A percentile compares a stretch with the other conserved stretches of the same genome.
These are phyloP conservation scores for Geodia barretti DNA, from an alignment of 37 sponge, comb jelly and placozoan species.

Conservation along the genomic window DNA sequence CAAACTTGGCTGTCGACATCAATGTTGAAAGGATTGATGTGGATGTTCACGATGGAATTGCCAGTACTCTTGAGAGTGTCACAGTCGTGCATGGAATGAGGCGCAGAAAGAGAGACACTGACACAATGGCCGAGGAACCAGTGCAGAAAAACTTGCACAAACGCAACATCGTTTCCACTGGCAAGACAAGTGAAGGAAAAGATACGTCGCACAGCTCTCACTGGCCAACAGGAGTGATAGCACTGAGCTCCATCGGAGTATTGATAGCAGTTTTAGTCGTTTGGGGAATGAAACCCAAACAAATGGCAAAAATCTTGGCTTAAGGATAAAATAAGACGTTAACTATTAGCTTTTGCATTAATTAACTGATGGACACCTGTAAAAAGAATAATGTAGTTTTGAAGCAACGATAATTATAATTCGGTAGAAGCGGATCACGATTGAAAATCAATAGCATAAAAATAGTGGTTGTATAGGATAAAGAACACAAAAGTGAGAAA, in stretches of 20 bases:
- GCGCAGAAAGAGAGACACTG: neutral
- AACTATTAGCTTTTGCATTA: no score
- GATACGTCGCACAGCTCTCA: neutral
- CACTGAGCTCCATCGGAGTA: neutral
- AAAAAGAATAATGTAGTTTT: no score
- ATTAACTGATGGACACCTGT: no score
- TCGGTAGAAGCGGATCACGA: no score
- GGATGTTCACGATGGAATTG: conserved; percentile 42
- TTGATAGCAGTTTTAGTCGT: neutral
- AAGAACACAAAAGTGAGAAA: no score
- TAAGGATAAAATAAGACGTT: no score
- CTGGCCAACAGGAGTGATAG: neutral
- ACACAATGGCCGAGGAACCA: neutral
- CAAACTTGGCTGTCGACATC: conserved; percentile 39
- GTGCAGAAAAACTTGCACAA: no score
- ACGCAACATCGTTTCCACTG: neutral
- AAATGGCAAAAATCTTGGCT: no score
- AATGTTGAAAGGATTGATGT: conserved; percentile 35
- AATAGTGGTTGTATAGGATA: no score
- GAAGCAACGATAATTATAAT: no score
- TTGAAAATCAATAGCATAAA: no score
- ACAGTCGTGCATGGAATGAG: conserved; percentile 18
- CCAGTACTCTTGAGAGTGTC: conserved; percentile 13
- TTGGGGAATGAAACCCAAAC: neutral
- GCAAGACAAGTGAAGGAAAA: neutral